Percentiles rank a stretch among this genome's conserved stretches.
phyloP scores from a whole-genome alignment of 2,797 vertebrate genomes.

The Gymnothorax reevesii region DNA sequence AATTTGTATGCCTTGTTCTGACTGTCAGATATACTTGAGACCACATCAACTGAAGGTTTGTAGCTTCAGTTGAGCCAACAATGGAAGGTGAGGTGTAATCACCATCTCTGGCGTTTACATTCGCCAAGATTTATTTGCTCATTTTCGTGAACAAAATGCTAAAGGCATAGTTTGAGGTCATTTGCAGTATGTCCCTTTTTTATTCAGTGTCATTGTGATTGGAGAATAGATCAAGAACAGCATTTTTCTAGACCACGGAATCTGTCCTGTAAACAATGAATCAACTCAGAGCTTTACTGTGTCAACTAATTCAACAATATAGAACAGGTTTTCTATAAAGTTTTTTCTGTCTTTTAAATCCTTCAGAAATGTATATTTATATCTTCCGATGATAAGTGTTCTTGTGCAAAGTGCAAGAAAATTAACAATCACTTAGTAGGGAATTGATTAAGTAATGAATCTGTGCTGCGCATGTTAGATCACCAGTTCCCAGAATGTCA shows the following conservation, averaged over 20 bases:
- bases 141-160: neutral
- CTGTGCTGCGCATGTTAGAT: neutral
- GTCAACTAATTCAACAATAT: slow-evolving; percentile 11
- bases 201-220: neutral
- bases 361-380: neutral
- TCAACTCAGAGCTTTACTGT: slow-evolving; percentile 3
- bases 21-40: neutral
- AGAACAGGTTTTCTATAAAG: slow-evolving; percentile 1
- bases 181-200: slow-evolving; percentile 6
- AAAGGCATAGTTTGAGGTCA: neutral
- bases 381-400: neutral
- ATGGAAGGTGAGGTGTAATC: neutral
- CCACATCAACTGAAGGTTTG: neutral
- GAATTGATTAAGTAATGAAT: neutral
- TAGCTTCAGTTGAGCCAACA: neutral
- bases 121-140: neutral
- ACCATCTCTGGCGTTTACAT: neutral
- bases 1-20: too few species aligned
- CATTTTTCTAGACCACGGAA: neutral
- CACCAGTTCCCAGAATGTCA: neutral
- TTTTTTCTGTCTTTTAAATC: neutral
- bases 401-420: slow-evolving; percentile 12
- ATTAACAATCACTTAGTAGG: neutral
- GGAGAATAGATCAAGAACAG: neutral
- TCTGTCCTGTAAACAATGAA: neutral